Base-by-base conservation (phyloP, 2,888 invertebrate species). In the Cephonodes hylas region DNA sequence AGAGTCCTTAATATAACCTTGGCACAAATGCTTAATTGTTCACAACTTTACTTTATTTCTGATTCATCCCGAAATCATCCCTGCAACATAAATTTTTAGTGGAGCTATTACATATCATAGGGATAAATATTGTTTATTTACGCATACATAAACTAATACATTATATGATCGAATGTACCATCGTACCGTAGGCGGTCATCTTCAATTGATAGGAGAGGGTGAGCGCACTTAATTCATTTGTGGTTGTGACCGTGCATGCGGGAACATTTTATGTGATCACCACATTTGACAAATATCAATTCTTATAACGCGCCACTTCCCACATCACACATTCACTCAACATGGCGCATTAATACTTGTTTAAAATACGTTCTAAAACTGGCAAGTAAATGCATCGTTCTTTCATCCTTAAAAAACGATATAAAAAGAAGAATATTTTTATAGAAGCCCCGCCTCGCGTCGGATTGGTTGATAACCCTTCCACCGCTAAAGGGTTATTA, bases 401-500 rank as follows among this genome's bases (percentile, higher is more conserved):
- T n/a, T n/a, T n/a, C n/a, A n/a, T n/a, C n/a, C n/a, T 53, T 53
- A 53, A 53, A 48, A 53, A 53, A 31, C 53, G 15, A 15, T 42
- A 48, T 67, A 77, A 75, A 83, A 75, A 74, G 59, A 31, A 42
- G 57, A 62, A 64, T 67, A 63, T 44, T 62, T 57, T 68, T 46
- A 70, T 67, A 66, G 67, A 67, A 69, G 88, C 89, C 79, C 87
- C 93, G 89, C 92, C 92, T 85, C 76, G 64, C 74, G 62, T 73
- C 72, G 72, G 79, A 92, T 92, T 93, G 92, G 93, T 71, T 78
- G 87, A 60, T 83, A 89, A 86, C 89, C 89, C 86, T 89, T 86
- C 83, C 79, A 73, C 71, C 64, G 72, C 74, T 81, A 89, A 92
- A 89, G 91, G 91, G 91, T 91, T 92, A 91, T 90, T 91, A 91